Evolutionary conservation across 1,140 invertebrate species (phyloP).

Genomic region (Atta texana): DNA sequence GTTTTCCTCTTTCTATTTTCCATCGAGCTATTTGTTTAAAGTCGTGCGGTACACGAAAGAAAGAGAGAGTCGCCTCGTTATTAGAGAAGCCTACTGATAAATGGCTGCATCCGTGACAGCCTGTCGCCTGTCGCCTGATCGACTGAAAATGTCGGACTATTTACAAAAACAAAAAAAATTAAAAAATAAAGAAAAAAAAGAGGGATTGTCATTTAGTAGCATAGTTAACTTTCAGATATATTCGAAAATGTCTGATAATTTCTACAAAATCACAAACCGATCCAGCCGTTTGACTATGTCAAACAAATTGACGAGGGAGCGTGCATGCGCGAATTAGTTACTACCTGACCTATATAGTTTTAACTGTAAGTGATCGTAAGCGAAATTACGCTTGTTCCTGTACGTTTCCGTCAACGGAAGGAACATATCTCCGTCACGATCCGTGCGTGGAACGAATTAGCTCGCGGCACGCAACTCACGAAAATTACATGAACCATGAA

Average conservation of each 20-base stretch:
- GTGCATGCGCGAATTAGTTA: constrained; percentile 39
- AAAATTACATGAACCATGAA: constrained; percentile 72
- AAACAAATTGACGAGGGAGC: constrained; percentile 12
- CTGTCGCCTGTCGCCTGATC: constrained; percentile 60
- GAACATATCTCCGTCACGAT: constrained; percentile 60
- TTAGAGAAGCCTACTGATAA: constrained; percentile 75
- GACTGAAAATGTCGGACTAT: constrained; percentile 1
- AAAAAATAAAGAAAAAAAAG: neutral
- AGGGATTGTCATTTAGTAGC: neutral
- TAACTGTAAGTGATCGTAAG: constrained; percentile 50
- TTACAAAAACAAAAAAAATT: neutral
- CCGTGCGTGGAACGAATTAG: constrained; percentile 58
- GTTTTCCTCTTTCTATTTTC: constrained; percentile 76
- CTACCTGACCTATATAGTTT: neutral
- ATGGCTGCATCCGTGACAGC: constrained; percentile 64
- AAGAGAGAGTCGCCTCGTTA: constrained; percentile 67
- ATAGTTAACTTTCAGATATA: neutral
- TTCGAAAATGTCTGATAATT: constrained; percentile 4
- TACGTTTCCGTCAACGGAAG: constrained; percentile 34
- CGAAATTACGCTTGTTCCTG: constrained; percentile 52
- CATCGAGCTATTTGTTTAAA: constrained; percentile 76
- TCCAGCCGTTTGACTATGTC: neutral
- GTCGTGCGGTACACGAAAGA: constrained; percentile 40
- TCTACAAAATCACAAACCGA: neutral
- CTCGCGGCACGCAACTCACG: constrained; percentile 43